Conservation (phyloP, 2,113 vertebrate genomes). For the Ovibos moschatus region DNA sequence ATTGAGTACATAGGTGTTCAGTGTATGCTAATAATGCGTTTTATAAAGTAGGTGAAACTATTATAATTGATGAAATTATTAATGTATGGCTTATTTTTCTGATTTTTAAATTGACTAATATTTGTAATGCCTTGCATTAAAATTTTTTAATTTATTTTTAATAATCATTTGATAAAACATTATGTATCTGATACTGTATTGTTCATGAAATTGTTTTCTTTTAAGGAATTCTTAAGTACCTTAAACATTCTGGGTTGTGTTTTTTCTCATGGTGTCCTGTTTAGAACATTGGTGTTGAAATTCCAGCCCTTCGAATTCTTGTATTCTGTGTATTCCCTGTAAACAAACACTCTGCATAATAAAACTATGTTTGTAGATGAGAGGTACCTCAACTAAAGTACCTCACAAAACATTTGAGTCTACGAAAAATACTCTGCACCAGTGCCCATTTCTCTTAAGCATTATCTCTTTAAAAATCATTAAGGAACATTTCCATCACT, state of each 20-base stretch:
- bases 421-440: neutral
- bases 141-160: neutral
- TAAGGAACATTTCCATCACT: neutral
- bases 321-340: neutral
- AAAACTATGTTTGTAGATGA: slow-evolving; percentile 8
- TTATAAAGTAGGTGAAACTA: slow-evolving; percentile 20
- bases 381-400: neutral
- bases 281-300: slow-evolving; percentile 6
- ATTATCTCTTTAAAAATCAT: neutral
- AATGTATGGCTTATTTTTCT: neutral
- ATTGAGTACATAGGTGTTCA: neutral
- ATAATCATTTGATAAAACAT: slow-evolving; percentile 1
- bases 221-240: neutral
- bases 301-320: neutral
- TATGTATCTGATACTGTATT: neutral
- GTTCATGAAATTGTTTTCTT: neutral
- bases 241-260: neutral
- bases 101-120: neutral
- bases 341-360: neutral
- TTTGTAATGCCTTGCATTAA: neutral
- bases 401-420: neutral
- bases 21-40: neutral
- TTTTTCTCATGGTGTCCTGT: neutral
- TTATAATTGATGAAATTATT: neutral
- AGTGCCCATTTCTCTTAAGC: neutral